A percentile compares a stretch with the other conserved stretches of the same genome.
phyloP scores from a whole-genome alignment of 2,888 invertebrate genomes.

The Hydropsyche betteni region DNA sequence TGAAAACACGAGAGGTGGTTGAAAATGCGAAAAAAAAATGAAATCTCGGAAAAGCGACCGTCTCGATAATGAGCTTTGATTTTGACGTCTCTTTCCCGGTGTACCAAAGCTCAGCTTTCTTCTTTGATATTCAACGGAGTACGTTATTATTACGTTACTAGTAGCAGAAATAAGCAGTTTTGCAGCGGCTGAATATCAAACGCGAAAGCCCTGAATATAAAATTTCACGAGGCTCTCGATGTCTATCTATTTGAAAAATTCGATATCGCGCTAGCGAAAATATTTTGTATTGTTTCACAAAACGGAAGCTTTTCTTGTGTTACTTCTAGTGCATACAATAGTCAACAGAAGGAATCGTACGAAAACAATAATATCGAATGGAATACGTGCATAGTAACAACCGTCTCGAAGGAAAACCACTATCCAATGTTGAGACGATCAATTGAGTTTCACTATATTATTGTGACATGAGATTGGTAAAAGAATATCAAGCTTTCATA shows the following conservation, averaged over 20 bases:
- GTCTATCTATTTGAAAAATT: background rate
- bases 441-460: too few species aligned
- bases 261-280: constrained; percentile 6
- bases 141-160: constrained; percentile 23
- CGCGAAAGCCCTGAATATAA: constrained; percentile 12
- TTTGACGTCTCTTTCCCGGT: constrained; percentile 2
- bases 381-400: too few species aligned
- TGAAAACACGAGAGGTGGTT: too few species aligned
- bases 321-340: background rate
- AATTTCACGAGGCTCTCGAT: constrained; percentile 13
- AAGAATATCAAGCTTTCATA: too few species aligned
- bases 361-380: too few species aligned
- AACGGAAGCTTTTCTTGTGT: background rate
- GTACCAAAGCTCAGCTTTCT: background rate
- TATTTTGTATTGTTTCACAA: constrained; percentile 6
- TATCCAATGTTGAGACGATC: too few species aligned
- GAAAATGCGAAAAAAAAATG: background rate
- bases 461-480: too few species aligned
- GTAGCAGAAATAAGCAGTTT: constrained; percentile 24
- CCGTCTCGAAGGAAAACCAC: too few species aligned
- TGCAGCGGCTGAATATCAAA: constrained; percentile 20
- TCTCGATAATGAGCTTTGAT: constrained; percentile 24
- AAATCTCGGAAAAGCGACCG: background rate
- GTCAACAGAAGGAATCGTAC: background rate
- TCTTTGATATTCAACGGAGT: constrained; percentile 20